These are phyloP conservation scores for Helleia helle DNA, from an alignment of 2,888 invertebrate species.

Conservation along the genomic window DNA sequence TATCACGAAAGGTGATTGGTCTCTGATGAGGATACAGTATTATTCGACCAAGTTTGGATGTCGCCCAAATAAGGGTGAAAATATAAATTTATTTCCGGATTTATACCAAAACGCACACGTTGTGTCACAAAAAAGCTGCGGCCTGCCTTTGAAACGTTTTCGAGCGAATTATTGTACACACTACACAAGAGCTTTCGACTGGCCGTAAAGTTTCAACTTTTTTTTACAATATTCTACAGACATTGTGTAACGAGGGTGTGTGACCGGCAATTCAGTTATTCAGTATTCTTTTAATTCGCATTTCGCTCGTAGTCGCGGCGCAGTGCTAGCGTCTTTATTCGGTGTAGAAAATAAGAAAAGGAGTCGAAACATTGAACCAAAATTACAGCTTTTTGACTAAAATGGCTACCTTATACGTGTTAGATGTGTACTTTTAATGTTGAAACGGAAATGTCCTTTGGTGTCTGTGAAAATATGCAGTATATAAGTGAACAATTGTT, in stretches of 20 bases:
- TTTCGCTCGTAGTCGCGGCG: slow-evolving; percentile 33
- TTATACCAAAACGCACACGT: slow-evolving; percentile 31
- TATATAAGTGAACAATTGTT: slow-evolving; percentile 68
- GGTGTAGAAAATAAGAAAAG: slow-evolving; percentile 55
- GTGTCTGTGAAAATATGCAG: slow-evolving; percentile 62
- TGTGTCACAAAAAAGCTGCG: slow-evolving; percentile 21
- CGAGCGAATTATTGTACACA: slow-evolving; percentile 18
- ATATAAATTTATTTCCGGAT: slow-evolving; percentile 33
- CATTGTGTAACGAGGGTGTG: slow-evolving; percentile 18
- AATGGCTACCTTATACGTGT: slow-evolving; percentile 60
- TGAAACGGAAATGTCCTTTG: slow-evolving; percentile 52
- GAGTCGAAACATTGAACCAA: slow-evolving; percentile 50
- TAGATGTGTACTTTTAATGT: slow-evolving; percentile 45
- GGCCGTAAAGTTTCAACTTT: slow-evolving; percentile 16
- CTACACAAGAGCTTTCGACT: slow-evolving; percentile 21
- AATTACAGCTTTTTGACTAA: slow-evolving; percentile 54
- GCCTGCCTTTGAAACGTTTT: slow-evolving; percentile 18
- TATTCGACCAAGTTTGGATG: slow-evolving; percentile 43
- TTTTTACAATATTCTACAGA: slow-evolving; percentile 17
- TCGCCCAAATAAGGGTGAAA: slow-evolving; percentile 40
- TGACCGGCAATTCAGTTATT: slow-evolving; percentile 24
- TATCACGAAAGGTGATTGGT: slow-evolving; percentile 37
- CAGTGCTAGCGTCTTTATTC: slow-evolving; percentile 54
- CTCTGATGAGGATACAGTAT: slow-evolving; percentile 30
- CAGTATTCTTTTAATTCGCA: no score